A percentile compares a stretch with the other conserved stretches of the same genome.
Conservation (phyloP, 2,113 vertebrate genomes). For the Boleophthalmus pectinirostris region DNA sequence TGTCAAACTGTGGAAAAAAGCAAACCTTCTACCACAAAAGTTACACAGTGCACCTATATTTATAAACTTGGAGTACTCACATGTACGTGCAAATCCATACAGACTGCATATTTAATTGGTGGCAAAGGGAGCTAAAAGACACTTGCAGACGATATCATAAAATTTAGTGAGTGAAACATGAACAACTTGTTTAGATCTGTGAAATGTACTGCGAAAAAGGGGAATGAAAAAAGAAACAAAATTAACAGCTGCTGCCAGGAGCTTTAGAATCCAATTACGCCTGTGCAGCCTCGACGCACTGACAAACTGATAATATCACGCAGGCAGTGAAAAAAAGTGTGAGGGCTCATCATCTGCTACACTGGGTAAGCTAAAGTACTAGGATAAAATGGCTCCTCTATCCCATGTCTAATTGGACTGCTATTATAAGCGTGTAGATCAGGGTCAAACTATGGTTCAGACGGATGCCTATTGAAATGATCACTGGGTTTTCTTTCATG, state of each 20-base stretch:
- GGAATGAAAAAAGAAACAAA: slow-evolving; percentile 1
- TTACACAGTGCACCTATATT: too few relatives aligned
- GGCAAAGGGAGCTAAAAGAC: not conserved
- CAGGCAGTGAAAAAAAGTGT: slow-evolving; percentile 9
- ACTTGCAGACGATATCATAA: not conserved
- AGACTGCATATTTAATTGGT: not conserved
- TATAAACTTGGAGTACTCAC: too few relatives aligned
- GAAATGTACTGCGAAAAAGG: not conserved
- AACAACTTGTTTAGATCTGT: not conserved
- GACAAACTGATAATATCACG: slow-evolving; percentile 36
- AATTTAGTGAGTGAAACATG: slow-evolving; percentile 8
- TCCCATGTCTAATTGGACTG: not conserved
- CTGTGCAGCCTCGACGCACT: not conserved
- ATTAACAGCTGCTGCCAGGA: slow-evolving; percentile 20
- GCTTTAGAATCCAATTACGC: slow-evolving; percentile 41
- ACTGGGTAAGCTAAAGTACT: slow-evolving; percentile 13
- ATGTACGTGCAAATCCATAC: too few relatives aligned
- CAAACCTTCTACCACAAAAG: too few relatives aligned
- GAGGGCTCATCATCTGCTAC: slow-evolving; percentile 20
- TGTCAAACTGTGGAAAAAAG: too few relatives aligned
- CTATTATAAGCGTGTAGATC: not conserved
- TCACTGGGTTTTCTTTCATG: not conserved
- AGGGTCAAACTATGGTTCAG: not conserved
- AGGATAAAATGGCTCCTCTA: not conserved
- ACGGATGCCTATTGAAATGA: not conserved